Percentiles rank a stretch among this genome's conserved stretches.
phyloP scores from a whole-genome alignment of 2,888 invertebrate species.

The Cataglyphis livida region DNA sequence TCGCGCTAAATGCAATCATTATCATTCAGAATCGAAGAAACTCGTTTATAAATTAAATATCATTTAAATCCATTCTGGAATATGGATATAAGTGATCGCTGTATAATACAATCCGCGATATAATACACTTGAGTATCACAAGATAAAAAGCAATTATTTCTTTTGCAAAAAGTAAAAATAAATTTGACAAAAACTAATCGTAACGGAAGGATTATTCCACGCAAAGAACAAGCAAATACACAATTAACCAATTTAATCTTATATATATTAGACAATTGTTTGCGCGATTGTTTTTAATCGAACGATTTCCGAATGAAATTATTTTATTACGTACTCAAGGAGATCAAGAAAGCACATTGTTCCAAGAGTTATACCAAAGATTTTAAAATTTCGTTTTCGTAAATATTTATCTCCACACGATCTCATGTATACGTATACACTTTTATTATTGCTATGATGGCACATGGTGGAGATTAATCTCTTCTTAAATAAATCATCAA shows the following conservation, averaged over 20 bases:
- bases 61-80: not conserved
- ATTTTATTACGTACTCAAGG: not conserved
- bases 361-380: not conserved
- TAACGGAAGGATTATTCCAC: conserved; percentile 40
- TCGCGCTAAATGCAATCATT: not conserved
- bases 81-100: not conserved
- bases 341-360: not conserved
- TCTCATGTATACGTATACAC: conserved; percentile 14
- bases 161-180: not conserved
- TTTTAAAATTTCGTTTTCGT: not conserved
- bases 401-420: not conserved
- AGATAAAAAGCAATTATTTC: conserved; percentile 20
- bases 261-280: not conserved
- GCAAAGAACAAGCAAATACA: conserved; percentile 26
- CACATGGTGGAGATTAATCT: not conserved
- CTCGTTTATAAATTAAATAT: not conserved
- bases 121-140: conserved; percentile 4
- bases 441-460: conserved; percentile 20
- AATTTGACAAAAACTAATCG: conserved; percentile 17
- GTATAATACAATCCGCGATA: not conserved
- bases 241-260: conserved; percentile 16
- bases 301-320: conserved; percentile 1
- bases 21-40: conserved; percentile 1
- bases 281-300: not conserved
- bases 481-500: not conserved